Conservation (phyloP, 2,888 invertebrate genomes). For the Caenorhabditis sp. region DNA sequence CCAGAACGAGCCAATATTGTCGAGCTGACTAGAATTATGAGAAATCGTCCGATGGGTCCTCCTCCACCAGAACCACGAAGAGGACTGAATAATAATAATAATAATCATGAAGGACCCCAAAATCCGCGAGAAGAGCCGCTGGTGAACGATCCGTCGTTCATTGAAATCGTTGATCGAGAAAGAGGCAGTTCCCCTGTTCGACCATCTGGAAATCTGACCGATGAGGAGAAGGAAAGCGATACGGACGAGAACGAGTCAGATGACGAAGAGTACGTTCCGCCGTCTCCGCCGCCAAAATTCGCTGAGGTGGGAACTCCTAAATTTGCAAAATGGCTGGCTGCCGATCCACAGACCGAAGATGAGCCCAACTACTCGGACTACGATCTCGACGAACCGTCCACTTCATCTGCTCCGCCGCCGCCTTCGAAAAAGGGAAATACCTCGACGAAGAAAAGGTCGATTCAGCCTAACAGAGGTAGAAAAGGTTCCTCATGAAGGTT, state of each 20-base stretch:
- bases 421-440: not conserved
- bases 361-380: not conserved
- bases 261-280: no score
- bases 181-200: not conserved
- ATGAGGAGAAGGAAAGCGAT: not conserved
- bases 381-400: slow-evolving; percentile 6
- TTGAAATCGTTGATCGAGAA: not conserved
- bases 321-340: not conserved
- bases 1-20: no score
- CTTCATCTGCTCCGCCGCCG: not conserved
- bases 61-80: no score
- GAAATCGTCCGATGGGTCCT: no score
- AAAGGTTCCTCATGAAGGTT: not conserved
- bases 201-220: not conserved
- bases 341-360: not conserved
- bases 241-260: not conserved
- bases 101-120: no score
- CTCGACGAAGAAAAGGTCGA: not conserved
- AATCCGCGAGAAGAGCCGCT: no score
- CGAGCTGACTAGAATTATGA: no score
- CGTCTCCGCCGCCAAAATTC: no score
- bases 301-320: no score
- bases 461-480: not conserved
- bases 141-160: not conserved
- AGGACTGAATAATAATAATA: no score